These are phyloP conservation scores for Araneus ventricosus DNA, from an alignment of 1,140 invertebrate species.

Conservation along the genomic window DNA sequence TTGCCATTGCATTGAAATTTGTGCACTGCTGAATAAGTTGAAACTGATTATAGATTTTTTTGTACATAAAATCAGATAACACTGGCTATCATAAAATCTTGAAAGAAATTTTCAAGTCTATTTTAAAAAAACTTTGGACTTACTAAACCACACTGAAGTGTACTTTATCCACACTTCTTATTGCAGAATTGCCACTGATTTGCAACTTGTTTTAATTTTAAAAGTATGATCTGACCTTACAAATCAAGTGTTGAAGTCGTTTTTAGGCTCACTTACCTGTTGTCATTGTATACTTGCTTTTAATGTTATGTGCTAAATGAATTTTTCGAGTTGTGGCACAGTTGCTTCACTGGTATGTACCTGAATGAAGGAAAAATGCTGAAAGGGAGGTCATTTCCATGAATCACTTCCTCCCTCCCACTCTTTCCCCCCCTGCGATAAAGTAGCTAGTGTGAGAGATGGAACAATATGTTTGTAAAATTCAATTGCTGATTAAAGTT, in stretches of 20 bases:
- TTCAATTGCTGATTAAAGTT: conserved; percentile 41
- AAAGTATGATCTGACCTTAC: conserved; percentile 1
- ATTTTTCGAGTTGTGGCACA: neutral
- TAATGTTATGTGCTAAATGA: neutral
- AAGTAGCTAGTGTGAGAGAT: neutral
- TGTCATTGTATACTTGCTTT: conserved; percentile 25
- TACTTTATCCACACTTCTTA: conserved; percentile 62
- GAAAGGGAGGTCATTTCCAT: conserved; percentile 8
- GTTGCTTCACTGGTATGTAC: conserved; percentile 48
- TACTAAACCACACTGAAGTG: conserved; percentile 30
- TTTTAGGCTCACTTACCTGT: neutral
- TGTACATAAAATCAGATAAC: conserved; percentile 65
- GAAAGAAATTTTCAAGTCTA: conserved; percentile 64
- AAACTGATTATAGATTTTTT: conserved; percentile 66
- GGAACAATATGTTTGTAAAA: conserved; percentile 19
- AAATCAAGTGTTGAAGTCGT: neutral
- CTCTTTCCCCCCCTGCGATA: conserved; percentile 22
- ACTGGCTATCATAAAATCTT: conserved; percentile 49
- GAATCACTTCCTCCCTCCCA: neutral
- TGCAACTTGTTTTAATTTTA: conserved; percentile 38
- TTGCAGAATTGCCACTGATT: conserved; percentile 40
- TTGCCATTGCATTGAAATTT: conserved; percentile 75
- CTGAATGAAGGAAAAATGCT: conserved; percentile 14
- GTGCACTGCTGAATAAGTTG: conserved; percentile 74
- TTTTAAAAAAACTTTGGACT: conserved; percentile 60